These are phyloP conservation scores for Etheostoma nigrum DNA, from an alignment of 2,797 vertebrate genomes.

Conservation along the genomic window DNA sequence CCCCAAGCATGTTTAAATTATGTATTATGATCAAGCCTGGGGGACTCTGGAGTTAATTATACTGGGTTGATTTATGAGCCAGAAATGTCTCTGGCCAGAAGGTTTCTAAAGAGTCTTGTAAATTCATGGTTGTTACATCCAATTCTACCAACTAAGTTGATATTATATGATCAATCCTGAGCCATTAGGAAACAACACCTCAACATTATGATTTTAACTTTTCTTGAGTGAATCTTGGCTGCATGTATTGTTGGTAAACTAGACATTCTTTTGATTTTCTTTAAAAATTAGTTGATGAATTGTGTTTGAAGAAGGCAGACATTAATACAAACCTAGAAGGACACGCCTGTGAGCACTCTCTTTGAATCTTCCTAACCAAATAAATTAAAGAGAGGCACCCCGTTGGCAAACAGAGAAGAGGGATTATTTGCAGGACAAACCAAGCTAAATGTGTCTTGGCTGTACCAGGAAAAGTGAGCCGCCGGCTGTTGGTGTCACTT, in stretches of 20 bases:
- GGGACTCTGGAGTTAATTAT: slow-evolving; percentile 29
- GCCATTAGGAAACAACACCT: background rate
- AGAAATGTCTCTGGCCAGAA: slow-evolving; percentile 1
- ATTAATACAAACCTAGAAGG: background rate
- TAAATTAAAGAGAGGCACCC: background rate
- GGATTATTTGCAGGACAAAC: slow-evolving; percentile 44
- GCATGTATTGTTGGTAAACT: background rate
- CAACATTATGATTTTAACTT: background rate
- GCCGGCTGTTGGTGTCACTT: slow-evolving; percentile 40
- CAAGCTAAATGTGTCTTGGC: slow-evolving; percentile 47
- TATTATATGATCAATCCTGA: background rate
- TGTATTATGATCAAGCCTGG: background rate
- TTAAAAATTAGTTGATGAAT: background rate
- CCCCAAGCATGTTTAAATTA: slow-evolving; percentile 19
- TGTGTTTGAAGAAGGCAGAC: background rate
- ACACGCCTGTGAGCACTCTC: background rate
- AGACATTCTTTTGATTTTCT: background rate
- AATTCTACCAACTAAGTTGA: background rate
- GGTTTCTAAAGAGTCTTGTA: background rate
- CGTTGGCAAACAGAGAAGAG: slow-evolving; percentile 11
- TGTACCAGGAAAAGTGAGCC: slow-evolving; percentile 36
- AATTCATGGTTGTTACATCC: background rate
- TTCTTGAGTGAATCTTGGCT: background rate
- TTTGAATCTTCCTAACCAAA: slow-evolving; percentile 3
- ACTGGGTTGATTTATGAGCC: background rate